These are phyloP conservation scores for Euschistus heros DNA, from an alignment of 1,140 invertebrate genomes.

Conservation along the genomic window DNA sequence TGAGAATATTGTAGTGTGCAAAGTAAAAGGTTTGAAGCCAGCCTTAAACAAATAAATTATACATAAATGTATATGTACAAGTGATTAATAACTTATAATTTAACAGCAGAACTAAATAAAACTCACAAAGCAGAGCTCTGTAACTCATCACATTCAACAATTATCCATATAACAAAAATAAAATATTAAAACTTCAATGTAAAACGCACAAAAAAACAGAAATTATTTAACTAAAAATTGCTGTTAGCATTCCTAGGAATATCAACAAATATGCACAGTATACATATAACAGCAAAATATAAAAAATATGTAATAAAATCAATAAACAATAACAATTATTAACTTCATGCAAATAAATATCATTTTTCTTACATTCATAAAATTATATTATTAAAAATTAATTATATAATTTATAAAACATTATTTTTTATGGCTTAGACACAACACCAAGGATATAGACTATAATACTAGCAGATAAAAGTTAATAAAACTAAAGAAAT, in stretches of 20 bases:
- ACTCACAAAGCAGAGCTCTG: not conserved
- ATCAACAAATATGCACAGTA: too few species aligned
- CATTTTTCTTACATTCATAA: not conserved
- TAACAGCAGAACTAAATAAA: conserved; percentile 1
- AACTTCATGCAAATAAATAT: not conserved
- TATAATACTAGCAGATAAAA: not conserved
- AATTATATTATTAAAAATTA: not conserved
- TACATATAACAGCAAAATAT: too few species aligned
- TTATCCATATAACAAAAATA: conserved; percentile 9
- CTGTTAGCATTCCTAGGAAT: too few species aligned
- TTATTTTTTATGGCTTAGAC: not conserved
- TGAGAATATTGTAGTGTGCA: conserved; percentile 10
- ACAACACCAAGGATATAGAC: not conserved
- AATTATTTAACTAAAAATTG: too few species aligned
- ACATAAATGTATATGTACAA: not conserved
- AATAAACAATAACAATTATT: too few species aligned
- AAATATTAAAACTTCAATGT: conserved; percentile 6
- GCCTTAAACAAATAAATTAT: not conserved
- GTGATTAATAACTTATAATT: not conserved
- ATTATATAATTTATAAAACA: not conserved
- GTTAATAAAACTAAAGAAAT: not conserved
- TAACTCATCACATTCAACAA: not conserved
- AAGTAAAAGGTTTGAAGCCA: conserved; percentile 10
- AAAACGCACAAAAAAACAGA: too few species aligned
- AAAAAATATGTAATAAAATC: too few species aligned